A percentile compares a stretch with the other conserved stretches of the same genome.
These are phyloP conservation scores for Hydrochoerus hydrochaeris DNA, from an alignment of 2,113 vertebrate species.

Conservation along the genomic window DNA sequence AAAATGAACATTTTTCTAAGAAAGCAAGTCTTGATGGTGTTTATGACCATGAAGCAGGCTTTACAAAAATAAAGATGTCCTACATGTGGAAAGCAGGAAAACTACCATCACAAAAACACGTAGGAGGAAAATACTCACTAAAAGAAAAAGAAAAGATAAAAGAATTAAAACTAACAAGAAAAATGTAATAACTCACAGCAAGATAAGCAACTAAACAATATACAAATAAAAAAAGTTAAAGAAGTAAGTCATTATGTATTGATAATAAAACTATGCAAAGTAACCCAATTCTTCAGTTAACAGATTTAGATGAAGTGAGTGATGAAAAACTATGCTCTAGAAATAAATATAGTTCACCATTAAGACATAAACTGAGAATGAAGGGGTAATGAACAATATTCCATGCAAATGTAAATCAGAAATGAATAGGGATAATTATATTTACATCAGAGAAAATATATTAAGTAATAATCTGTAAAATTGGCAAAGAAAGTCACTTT, in stretches of 20 bases:
- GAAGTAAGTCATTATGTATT: not conserved
- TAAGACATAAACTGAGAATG: not conserved
- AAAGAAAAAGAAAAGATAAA: too few relatives aligned
- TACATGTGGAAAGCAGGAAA: too few relatives aligned
- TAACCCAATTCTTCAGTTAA: not conserved
- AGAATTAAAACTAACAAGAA: too few relatives aligned
- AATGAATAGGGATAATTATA: not conserved
- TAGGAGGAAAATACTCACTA: too few relatives aligned
- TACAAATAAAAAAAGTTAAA: too few relatives aligned
- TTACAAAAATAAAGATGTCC: too few relatives aligned
- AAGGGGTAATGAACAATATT: not conserved
- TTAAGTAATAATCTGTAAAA: not conserved
- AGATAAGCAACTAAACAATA: too few relatives aligned
- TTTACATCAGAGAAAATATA: not conserved
- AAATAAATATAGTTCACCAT: not conserved
- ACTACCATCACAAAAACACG: too few relatives aligned
- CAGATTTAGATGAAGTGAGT: not conserved
- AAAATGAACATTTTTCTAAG: too few relatives aligned
- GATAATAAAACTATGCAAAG: not conserved
- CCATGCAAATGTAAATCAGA: not conserved
- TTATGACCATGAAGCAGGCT: too few relatives aligned
- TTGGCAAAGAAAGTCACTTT: not conserved
- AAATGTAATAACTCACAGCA: too few relatives aligned
- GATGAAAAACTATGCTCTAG: not conserved
- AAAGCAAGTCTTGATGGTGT: too few relatives aligned